phyloP scores from a whole-genome alignment of 1,140 invertebrate genomes.

The Dysdera silvatica region DNA sequence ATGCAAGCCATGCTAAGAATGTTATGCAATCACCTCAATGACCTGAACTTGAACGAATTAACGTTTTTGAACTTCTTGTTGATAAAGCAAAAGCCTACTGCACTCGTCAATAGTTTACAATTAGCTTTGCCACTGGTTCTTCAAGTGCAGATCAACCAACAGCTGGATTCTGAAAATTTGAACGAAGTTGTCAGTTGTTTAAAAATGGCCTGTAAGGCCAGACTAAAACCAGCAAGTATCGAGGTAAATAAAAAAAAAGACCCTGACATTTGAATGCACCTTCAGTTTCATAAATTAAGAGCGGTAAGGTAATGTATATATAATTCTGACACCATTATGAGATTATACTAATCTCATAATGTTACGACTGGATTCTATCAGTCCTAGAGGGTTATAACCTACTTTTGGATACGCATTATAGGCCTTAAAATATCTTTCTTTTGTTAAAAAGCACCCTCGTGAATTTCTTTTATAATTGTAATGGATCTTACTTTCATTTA shows the following conservation, averaged over 20 bases:
- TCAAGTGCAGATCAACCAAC: slow-evolving; percentile 29
- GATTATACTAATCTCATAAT: too few relatives aligned
- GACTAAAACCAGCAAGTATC: slow-evolving; percentile 12
- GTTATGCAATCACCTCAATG: slow-evolving; percentile 21
- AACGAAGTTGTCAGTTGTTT: slow-evolving; percentile 14
- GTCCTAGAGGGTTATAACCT: too few relatives aligned
- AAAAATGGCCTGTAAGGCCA: slow-evolving; percentile 2
- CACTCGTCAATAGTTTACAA: slow-evolving; percentile 28
- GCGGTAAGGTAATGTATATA: too few relatives aligned
- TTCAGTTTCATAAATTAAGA: too few relatives aligned
- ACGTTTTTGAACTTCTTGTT: slow-evolving; percentile 25
- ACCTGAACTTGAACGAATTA: slow-evolving; percentile 20
- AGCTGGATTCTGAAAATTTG: slow-evolving; percentile 19
- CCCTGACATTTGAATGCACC: too few relatives aligned
- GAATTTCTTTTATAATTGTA: too few relatives aligned
- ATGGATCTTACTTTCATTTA: too few relatives aligned
- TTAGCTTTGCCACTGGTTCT: slow-evolving; percentile 31
- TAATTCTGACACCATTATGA: too few relatives aligned
- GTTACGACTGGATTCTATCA: too few relatives aligned
- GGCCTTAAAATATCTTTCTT: too few relatives aligned
- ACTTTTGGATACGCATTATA: too few relatives aligned
- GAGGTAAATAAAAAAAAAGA: background rate
- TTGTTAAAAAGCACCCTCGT: too few relatives aligned
- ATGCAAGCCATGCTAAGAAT: slow-evolving; percentile 22
- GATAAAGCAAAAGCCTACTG: slow-evolving; percentile 7